phyloP scores from a whole-genome alignment of 2,113 vertebrate species.

The Propithecus coquereli region DNA sequence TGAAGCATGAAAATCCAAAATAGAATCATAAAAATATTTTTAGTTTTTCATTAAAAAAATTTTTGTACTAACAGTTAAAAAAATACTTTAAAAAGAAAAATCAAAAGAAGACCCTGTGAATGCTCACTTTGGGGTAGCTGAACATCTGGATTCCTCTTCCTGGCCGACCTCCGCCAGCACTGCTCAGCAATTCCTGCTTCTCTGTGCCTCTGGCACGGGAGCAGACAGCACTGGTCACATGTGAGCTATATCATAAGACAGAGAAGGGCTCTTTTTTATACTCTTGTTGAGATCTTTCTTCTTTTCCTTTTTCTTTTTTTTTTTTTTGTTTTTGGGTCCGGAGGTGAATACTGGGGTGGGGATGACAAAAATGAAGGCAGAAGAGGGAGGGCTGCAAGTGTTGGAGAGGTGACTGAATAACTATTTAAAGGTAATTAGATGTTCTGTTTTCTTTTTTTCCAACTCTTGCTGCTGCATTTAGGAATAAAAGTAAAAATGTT shows the following conservation, averaged over 20 bases:
- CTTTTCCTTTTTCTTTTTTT: not conserved
- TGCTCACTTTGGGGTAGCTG: not conserved
- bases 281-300: not conserved
- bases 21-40: not conserved
- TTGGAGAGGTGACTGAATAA: not conserved
- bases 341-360: not conserved
- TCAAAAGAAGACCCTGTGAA: not conserved
- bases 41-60: not conserved
- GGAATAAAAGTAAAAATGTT: constrained; percentile 24
- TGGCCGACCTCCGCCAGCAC: rapidly evolving
- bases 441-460: not conserved
- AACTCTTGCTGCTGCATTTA: not conserved
- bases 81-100: not conserved
- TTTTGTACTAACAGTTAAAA: constrained; percentile 11
- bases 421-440: not conserved
- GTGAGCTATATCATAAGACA: not conserved
- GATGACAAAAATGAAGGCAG: not conserved
- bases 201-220: not conserved
- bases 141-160: not conserved
- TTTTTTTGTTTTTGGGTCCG: not conserved
- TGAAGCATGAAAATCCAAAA: not conserved
- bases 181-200: not conserved
- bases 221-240: not conserved
- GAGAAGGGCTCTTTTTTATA: not conserved
- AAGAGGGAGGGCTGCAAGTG: not conserved